phyloP scores from a whole-genome alignment of 2,888 invertebrate genomes.

The Drosophila anomelani region DNA sequence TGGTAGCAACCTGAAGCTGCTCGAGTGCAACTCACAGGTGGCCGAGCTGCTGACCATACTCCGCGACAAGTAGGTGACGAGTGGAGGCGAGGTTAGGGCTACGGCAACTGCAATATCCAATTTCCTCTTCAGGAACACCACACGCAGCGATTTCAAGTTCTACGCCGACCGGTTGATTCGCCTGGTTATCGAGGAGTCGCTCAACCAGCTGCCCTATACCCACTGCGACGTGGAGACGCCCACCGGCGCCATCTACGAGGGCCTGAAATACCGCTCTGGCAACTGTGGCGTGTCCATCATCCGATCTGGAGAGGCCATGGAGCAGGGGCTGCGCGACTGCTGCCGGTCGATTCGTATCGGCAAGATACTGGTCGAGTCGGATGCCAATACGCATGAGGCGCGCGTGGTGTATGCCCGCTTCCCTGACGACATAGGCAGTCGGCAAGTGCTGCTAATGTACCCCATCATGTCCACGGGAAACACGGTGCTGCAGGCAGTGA shows the following conservation, averaged over 20 bases:
- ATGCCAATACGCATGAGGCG: slow-evolving; percentile 98
- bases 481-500: slow-evolving; percentile 96
- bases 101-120: not conserved
- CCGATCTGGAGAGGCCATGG: slow-evolving; percentile 97
- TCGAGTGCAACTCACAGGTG: slow-evolving; percentile 83
- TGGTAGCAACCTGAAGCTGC: slow-evolving; percentile 83
- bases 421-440: slow-evolving; percentile 95
- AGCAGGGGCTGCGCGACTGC: slow-evolving; percentile 96
- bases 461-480: slow-evolving; percentile 99
- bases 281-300: slow-evolving; percentile 99
- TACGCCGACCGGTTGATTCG: slow-evolving; percentile 99
- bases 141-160: slow-evolving; percentile 98
- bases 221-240: slow-evolving; percentile 96
- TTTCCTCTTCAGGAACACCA: slow-evolving; percentile 89
- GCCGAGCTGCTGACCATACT: slow-evolving; percentile 93
- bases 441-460: slow-evolving; percentile 97
- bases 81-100: not conserved
- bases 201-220: slow-evolving; percentile 96
- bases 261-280: slow-evolving; percentile 97
- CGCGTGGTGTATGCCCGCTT: slow-evolving; percentile 98
- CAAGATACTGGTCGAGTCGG: slow-evolving; percentile 98
- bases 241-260: slow-evolving; percentile 93
- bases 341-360: slow-evolving; percentile 99
- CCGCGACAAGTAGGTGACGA: slow-evolving; percentile 90
- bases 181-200: slow-evolving; percentile 98